Base-by-base conservation (phyloP, 2,113 vertebrate species). In the Brienomyrus longianalis region DNA sequence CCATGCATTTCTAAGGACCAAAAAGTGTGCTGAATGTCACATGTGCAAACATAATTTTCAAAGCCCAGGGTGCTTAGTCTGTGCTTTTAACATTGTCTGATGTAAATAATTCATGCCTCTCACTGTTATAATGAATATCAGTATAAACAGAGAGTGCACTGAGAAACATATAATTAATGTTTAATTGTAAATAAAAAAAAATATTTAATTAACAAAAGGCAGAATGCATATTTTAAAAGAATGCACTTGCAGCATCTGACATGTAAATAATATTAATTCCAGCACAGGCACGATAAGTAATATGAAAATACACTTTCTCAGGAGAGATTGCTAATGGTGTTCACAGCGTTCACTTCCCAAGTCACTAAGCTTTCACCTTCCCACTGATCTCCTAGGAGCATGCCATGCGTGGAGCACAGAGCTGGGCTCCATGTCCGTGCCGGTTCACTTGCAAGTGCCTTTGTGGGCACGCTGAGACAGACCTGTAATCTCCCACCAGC, bases 401-500 rank as follows among this genome's bases (percentile, higher is more conserved):
- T 94, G 93, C 92, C 91, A 23, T 35, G 48, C 9, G 35, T 35
- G n/a, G 85, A 56, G 52, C 86, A 80, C 39, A 7, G 52, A 47
- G 39, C 83, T 17, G 19, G 8, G 48, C 43, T 66, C 56, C 15
- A 51, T 86, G 88, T 84, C 62, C 45, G 90, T 56, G 74, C 39
- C 21, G 35, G 66, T 35, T 52, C 48, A 27, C 85, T 87, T 39
- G n/a, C 85, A 15, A 51, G 17, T 1, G 15, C 85, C 85, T 54
- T 48, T 54, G n/a, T 39, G 85, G 35, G 13, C 89, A 15, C 35
- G 50, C 89, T 59, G 88, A 47, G 43, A 43, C 80, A 43, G 87
- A 39, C 83, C 84, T 87, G 84, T 91, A 90, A 91, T 90, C 89
- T 89, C 70, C 35, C 45, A 39, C 39, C 88, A 90, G 86, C 91